phyloP scores from a whole-genome alignment of 2,113 vertebrate species.

The Vidua chalybeata region DNA sequence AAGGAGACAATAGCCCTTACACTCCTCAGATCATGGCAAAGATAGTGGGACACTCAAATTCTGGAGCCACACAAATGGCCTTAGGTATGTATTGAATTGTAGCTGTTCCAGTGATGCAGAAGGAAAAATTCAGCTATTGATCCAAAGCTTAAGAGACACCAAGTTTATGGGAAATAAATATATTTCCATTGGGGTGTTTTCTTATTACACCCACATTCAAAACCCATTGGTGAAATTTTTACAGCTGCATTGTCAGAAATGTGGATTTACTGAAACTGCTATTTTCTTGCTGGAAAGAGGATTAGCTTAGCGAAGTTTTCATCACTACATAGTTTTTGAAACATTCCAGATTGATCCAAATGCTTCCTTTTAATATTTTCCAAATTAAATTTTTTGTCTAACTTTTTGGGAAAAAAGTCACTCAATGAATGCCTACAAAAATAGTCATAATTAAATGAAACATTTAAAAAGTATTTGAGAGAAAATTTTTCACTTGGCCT shows the following conservation, averaged over 20 bases:
- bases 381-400: neutral
- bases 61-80: neutral
- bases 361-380: neutral
- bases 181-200: neutral
- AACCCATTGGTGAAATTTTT: neutral
- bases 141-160: neutral
- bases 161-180: neutral
- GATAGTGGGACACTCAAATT: neutral
- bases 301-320: neutral
- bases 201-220: neutral
- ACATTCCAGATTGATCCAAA: neutral
- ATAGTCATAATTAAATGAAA: constrained; percentile 1
- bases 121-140: neutral
- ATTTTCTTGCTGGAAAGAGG: neutral
- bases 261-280: neutral
- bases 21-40: neutral
- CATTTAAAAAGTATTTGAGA: neutral
- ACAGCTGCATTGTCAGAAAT: neutral
- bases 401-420: neutral
- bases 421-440: neutral
- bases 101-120: neutral
- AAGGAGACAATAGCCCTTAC: neutral
- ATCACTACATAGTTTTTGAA: neutral
- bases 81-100: neutral
- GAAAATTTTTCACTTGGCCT: constrained; percentile 10